These are phyloP conservation scores for Megalopta genalis DNA, from an alignment of 1,140 invertebrate genomes.

Conservation along the genomic window DNA sequence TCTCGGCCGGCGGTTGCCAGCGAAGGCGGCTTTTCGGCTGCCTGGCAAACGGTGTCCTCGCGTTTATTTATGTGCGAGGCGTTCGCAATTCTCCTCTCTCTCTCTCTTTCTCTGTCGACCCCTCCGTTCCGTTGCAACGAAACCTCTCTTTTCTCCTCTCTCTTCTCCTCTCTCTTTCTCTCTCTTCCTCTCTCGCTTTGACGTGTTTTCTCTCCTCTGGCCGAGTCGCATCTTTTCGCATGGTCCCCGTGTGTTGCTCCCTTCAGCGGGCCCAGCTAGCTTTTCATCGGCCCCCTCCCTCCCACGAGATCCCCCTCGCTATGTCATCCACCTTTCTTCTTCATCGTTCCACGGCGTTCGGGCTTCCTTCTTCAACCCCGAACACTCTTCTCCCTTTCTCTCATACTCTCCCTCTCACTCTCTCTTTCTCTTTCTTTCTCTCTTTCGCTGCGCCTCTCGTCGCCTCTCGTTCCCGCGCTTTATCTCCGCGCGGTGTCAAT, in stretches of 20 bases:
- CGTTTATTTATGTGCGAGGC: constrained; percentile 76
- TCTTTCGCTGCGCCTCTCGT: not conserved
- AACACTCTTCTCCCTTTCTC: no score
- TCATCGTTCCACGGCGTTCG: constrained; percentile 8
- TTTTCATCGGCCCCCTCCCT: constrained; percentile 58
- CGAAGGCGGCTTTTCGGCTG: constrained; percentile 73
- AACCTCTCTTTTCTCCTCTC: no score
- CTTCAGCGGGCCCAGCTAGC: constrained; percentile 51
- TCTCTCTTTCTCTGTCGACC: constrained; percentile 37
- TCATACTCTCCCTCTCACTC: no score
- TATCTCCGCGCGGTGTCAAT: constrained; percentile 77
- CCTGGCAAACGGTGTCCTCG: constrained; percentile 72
- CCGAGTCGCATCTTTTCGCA: no score
- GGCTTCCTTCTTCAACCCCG: not conserved
- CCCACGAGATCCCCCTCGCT: not conserved
- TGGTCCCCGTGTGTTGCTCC: constrained; percentile 14
- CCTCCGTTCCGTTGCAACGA: not conserved
- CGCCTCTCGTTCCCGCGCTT: constrained; percentile 60
- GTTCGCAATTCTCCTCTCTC: constrained; percentile 62
- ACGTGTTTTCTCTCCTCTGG: no score
- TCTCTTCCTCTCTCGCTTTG: no score
- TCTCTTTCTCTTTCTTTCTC: no score
- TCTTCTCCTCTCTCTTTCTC: no score
- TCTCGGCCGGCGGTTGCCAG: constrained; percentile 63
- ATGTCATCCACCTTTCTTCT: not conserved